A percentile compares a stretch with the other conserved stretches of the same genome.
These are phyloP conservation scores for Hylaea fasciaria DNA, from an alignment of 2,888 invertebrate species.

Conservation along the genomic window DNA sequence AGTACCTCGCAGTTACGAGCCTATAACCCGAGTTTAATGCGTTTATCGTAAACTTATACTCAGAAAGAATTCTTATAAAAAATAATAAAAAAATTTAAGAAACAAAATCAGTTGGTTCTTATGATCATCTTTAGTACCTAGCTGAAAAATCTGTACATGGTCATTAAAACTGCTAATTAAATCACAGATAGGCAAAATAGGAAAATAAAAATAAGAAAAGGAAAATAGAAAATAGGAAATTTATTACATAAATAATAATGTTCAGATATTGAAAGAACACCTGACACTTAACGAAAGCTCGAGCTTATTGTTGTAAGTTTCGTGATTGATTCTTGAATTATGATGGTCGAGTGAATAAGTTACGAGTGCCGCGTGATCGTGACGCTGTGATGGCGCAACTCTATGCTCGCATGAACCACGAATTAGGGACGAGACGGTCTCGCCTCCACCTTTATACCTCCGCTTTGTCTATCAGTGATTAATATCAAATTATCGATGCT, in stretches of 20 bases:
- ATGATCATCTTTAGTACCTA: too few species aligned
- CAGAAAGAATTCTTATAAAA: too few species aligned
- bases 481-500: conserved; percentile 42
- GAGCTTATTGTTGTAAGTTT: not conserved
- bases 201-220: too few species aligned
- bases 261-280: too few species aligned
- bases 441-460: conserved; percentile 38
- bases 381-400: conserved; percentile 57
- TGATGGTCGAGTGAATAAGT: conserved; percentile 28
- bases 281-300: too few species aligned
- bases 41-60: conserved; percentile 12
- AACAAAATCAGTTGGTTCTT: too few species aligned
- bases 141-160: too few species aligned
- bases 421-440: conserved; percentile 70
- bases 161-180: too few species aligned
- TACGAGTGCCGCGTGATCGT: conserved; percentile 43
- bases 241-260: too few species aligned
- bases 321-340: conserved; percentile 37
- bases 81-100: too few species aligned
- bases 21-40: conserved; percentile 19
- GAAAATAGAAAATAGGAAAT: too few species aligned
- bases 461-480: conserved; percentile 21
- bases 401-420: conserved; percentile 59
- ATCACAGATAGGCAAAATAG: too few species aligned
- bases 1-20: conserved; percentile 17